Conservation (phyloP, 1,140 invertebrate genomes). For the Meloidogyne exigua region DNA sequence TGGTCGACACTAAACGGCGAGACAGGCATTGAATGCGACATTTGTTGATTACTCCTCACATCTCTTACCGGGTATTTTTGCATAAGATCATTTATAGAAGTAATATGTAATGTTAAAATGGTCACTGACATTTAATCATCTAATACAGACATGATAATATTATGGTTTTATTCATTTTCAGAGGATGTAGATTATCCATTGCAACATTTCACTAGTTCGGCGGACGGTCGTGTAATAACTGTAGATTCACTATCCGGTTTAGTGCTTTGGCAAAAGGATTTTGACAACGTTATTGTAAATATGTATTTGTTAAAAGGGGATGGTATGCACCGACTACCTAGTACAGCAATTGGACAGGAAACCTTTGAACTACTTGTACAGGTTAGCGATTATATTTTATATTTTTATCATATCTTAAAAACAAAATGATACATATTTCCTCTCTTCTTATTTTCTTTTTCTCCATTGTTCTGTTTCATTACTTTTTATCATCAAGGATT, state of each 20-base stretch:
- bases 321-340: slow-evolving; percentile 80
- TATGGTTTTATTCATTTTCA: slow-evolving; percentile 28
- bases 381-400: slow-evolving; percentile 29
- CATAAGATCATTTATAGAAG: too few species aligned
- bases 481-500: background rate
- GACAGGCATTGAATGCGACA: slow-evolving; percentile 89
- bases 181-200: slow-evolving; percentile 49
- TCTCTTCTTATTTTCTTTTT: too few species aligned
- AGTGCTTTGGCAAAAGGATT: slow-evolving; percentile 80
- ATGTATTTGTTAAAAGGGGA: slow-evolving; percentile 78
- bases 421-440: too few species aligned
- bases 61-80: slow-evolving; percentile 63
- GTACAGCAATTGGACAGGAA: slow-evolving; percentile 75
- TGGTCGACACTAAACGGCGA: slow-evolving; percentile 81
- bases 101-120: too few species aligned
- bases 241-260: slow-evolving; percentile 72
- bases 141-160: too few species aligned
- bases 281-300: slow-evolving; percentile 82
- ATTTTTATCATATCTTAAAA: background rate
- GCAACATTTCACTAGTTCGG: slow-evolving; percentile 40
- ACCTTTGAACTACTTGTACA: slow-evolving; percentile 51
- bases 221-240: slow-evolving; percentile 47
- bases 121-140: too few species aligned
- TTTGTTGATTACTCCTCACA: slow-evolving; percentile 72
- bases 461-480: too few species aligned